A percentile compares a stretch with the other conserved stretches of the same genome.
Conservation (phyloP, 2,888 invertebrate species). For the Drosophila quinaria region DNA sequence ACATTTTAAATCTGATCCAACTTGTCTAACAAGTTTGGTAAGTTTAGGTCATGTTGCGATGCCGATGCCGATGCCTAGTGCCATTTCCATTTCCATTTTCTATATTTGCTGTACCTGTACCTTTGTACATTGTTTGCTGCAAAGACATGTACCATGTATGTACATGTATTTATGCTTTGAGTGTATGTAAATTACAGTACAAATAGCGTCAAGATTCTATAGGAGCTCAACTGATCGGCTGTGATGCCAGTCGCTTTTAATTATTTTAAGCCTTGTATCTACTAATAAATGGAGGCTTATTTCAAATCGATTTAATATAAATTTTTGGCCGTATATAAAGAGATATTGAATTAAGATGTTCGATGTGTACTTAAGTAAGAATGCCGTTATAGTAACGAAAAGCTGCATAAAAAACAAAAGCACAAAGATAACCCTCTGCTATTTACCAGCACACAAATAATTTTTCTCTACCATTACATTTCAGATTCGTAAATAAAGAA, state of each 20-base stretch:
- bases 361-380: no score
- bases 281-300: neutral
- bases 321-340: neutral
- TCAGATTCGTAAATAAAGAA: constrained; percentile 25
- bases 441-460: neutral
- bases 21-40: constrained; percentile 72
- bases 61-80: constrained; percentile 21
- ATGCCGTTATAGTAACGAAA: no score
- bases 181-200: neutral
- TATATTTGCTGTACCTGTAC: neutral
- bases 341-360: neutral
- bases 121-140: neutral
- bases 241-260: neutral
- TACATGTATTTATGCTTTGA: neutral
- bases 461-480: constrained; percentile 8
- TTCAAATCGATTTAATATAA: neutral
- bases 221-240: neutral
- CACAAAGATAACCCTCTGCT: neutral
- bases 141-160: neutral
- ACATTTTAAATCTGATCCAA: constrained; percentile 53
- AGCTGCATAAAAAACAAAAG: no score
- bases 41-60: constrained; percentile 42
- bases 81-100: constrained; percentile 36
- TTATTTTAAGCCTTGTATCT: neutral
- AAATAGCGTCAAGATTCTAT: neutral